Percentiles rank a stretch among this genome's conserved stretches.
These are phyloP conservation scores for Eueremaeus valkanovi DNA, from an alignment of 2,888 invertebrate species.

Conservation along the genomic window DNA sequence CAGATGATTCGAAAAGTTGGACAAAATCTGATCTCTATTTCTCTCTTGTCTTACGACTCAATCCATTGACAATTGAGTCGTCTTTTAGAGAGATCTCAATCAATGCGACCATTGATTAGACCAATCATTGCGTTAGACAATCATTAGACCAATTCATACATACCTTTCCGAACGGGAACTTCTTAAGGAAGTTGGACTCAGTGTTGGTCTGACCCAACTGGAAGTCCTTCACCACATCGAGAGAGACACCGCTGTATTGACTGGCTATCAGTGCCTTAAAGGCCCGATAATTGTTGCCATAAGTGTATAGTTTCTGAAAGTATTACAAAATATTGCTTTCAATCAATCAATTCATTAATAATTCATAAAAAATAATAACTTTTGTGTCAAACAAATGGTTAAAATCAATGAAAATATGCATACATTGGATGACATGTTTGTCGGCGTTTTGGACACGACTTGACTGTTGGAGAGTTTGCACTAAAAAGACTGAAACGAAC, in stretches of 20 bases:
- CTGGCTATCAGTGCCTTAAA: constrained; percentile 97
- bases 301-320: constrained; percentile 91
- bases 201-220: constrained; percentile 92
- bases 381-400: neutral
- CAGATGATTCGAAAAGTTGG: constrained; percentile 6
- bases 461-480: neutral
- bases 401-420: neutral
- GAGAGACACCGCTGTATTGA: constrained; percentile 83
- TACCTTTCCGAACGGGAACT: constrained; percentile 97
- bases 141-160: constrained; percentile 49
- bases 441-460: constrained; percentile 13
- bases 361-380: constrained; percentile 21
- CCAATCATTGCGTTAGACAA: neutral
- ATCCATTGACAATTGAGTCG: neutral
- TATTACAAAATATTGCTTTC: constrained; percentile 38
- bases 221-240: constrained; percentile 73
- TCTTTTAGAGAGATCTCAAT: neutral
- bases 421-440: constrained; percentile 32
- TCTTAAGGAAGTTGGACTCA: constrained; percentile 75
- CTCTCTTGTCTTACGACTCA: constrained; percentile 33
- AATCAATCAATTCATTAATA: neutral
- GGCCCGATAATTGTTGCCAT: constrained; percentile 96
- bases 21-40: constrained; percentile 7
- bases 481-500: constrained; percentile 6
- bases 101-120: neutral